Base-by-base conservation (phyloP, 2,797 vertebrate species). In the Momotus momota region DNA sequence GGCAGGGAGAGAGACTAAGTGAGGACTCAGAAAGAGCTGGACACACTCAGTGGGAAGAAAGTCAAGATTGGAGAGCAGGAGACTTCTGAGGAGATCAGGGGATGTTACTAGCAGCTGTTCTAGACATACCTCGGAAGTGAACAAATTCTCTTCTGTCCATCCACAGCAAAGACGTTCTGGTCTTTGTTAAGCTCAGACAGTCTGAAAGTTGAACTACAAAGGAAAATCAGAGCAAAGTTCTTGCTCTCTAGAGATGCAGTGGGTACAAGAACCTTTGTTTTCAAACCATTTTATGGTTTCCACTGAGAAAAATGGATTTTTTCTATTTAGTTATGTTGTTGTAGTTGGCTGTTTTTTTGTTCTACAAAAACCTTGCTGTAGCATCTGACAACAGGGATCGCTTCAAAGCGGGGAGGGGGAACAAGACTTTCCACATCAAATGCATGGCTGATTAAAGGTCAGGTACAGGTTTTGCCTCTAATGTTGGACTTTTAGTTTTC, bases 301-400 rank as follows among this genome's bases (percentile, higher is more conserved):
- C 10, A 25, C 35, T 22, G 69, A 55, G 35, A 66, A 31, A 87
- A 80, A 27, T 10, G 7, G 62, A 3, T 45, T 85, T 72, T 66
- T 15, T 72, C 33, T 69, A 0, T 6, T 19, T 43, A 19, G 29
- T 38, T 73, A 5, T 3, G 4, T 1, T 58, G 2, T 49, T 70
- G 20, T 12, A 62, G 51, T 12, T 70, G 66, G 12, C 43, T 75
- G 1, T 20, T 92, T 73, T 45, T 84, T 11, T 70, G 15, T 43
- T 81, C 27, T 60, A 4, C 66, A 33, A 74, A 88, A 84, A 31
- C 16, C n/a, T 80, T 27, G 0, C 14, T 67, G 22, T 17, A 23
- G 41, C 7, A 26, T 29, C 25, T 67, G 69, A 52, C 52, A 62
- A 25, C 22, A 49, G 20, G 54, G 16, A 19, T 54, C 66, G 22